Evolutionary conservation across 2,797 vertebrate genomes (phyloP).

Genomic region (Ara ararauna): DNA sequence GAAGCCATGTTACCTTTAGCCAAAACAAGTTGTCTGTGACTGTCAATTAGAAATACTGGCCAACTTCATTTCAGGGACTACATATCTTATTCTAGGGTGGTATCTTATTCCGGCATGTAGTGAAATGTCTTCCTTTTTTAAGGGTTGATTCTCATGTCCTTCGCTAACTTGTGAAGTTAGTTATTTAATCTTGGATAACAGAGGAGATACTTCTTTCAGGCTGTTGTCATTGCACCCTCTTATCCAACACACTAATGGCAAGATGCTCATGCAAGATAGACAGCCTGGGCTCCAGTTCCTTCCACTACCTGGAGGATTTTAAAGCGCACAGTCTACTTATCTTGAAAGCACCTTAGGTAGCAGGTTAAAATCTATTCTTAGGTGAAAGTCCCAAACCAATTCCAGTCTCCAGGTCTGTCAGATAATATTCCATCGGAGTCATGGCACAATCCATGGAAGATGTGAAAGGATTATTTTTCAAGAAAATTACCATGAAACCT

Average conservation of each 20-base stretch:
- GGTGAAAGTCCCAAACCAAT: background rate
- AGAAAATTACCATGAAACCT: background rate
- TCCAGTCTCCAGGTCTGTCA: background rate
- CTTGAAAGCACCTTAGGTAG: background rate
- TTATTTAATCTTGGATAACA: background rate
- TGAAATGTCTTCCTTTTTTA: background rate
- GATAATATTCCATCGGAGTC: background rate
- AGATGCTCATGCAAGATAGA: background rate
- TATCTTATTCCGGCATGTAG: background rate
- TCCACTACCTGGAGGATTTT: background rate
- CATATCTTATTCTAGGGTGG: background rate
- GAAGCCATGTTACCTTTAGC: background rate
- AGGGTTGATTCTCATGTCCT: background rate
- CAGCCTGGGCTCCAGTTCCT: background rate
- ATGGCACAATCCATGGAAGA: background rate
- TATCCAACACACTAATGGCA: background rate
- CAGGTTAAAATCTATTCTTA: background rate
- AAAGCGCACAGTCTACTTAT: background rate
- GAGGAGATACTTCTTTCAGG: background rate
- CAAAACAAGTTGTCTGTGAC: background rate
- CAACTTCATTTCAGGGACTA: background rate
- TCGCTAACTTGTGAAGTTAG: background rate
- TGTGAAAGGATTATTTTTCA: background rate
- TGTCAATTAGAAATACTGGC: background rate
- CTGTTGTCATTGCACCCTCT: background rate